A percentile compares a stretch with the other conserved stretches of the same genome.
Conservation (phyloP, 2,888 invertebrate species). For the Idaea biselata region DNA sequence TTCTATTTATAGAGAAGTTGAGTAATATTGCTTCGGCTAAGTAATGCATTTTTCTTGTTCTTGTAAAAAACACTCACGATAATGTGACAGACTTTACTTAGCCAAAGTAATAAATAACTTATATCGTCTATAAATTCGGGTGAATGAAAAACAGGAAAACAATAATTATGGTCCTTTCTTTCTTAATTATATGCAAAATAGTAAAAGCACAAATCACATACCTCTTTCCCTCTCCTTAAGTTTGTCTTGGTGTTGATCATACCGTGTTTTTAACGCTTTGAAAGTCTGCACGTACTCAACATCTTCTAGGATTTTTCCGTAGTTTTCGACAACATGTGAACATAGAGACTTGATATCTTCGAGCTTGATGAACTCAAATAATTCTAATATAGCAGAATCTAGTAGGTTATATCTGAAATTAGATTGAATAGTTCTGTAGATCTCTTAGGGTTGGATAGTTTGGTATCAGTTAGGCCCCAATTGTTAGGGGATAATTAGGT, state of each 20-base stretch:
- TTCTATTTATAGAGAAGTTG: too few relatives aligned
- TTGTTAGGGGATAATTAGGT: too few relatives aligned
- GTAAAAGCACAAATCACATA: conserved; percentile 31
- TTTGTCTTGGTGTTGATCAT: conserved; percentile 95
- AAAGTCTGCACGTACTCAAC: conserved; percentile 99
- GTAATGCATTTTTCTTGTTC: too few relatives aligned
- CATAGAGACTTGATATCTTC: conserved; percentile 95
- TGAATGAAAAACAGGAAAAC: too few relatives aligned
- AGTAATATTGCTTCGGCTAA: too few relatives aligned
- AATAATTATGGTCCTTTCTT: background rate
- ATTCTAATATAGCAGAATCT: conserved; percentile 98
- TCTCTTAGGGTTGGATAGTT: background rate
- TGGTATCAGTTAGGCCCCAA: too few relatives aligned
- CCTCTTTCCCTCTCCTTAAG: conserved; percentile 92
- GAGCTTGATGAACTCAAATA: conserved; percentile 99
- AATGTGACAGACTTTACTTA: too few relatives aligned
- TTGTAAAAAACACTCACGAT: too few relatives aligned
- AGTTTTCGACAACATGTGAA: conserved; percentile 97
- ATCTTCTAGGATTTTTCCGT: conserved; percentile 95
- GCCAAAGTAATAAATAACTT: too few relatives aligned
- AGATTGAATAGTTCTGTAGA: background rate
- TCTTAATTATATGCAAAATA: background rate
- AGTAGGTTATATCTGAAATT: conserved; percentile 92
- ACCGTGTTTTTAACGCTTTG: conserved; percentile 92
- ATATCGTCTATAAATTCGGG: too few relatives aligned